phyloP scores from a whole-genome alignment of 2,113 vertebrate genomes.

The Mobula birostris region DNA sequence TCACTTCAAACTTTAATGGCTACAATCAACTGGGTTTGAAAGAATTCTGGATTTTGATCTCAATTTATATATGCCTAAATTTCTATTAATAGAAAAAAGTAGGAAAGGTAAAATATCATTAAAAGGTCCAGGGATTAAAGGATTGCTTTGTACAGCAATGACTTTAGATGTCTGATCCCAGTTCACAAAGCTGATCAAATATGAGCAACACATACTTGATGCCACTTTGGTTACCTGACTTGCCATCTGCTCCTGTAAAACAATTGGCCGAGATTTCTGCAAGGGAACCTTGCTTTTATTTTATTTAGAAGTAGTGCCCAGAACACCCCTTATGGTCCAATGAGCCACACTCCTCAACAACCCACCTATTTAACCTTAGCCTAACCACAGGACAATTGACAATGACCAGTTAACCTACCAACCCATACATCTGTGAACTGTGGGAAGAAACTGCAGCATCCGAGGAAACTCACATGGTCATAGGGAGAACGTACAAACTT shows the following conservation, averaged over 20 bases:
- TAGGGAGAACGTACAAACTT: too few species aligned
- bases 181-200: background rate
- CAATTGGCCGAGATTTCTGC: background rate
- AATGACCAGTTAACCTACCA: too few species aligned
- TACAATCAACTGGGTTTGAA: background rate
- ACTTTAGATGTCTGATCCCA: background rate
- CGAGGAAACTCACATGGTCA: too few species aligned
- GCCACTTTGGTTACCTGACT: background rate
- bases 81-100: background rate
- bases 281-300: background rate
- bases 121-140: background rate
- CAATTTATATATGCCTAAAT: background rate
- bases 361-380: too few species aligned
- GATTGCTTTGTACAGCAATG: background rate
- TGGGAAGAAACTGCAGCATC: too few species aligned
- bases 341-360: too few species aligned
- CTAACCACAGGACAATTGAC: too few species aligned
- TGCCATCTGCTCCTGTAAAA: background rate
- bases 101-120: too few species aligned
- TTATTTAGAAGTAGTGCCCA: too few species aligned
- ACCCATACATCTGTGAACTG: too few species aligned
- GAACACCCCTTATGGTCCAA: too few species aligned
- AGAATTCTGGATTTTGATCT: background rate
- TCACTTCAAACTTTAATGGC: background rate
- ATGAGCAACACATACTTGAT: background rate